Conservation (phyloP, 2,113 vertebrate genomes). For the Lates calcarifer region DNA sequence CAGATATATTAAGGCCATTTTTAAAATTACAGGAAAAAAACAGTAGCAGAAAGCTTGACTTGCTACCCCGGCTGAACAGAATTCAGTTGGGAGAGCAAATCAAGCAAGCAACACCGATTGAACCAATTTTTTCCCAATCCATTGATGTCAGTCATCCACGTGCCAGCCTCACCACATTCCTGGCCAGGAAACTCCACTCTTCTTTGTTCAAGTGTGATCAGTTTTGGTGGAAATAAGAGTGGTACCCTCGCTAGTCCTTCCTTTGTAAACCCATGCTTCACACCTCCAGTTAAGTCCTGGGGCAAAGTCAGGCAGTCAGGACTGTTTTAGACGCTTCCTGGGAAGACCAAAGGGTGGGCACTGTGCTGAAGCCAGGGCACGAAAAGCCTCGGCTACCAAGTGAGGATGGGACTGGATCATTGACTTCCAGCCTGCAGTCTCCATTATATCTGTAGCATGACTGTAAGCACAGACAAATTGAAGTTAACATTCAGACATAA, state of each 20-base stretch:
- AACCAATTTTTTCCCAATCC: slow-evolving; percentile 89
- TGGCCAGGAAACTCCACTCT: slow-evolving; percentile 75
- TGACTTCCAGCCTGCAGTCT: slow-evolving; percentile 98
- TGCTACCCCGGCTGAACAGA: slow-evolving; percentile 78
- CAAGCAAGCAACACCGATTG: slow-evolving; percentile 79
- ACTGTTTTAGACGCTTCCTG: slow-evolving; percentile 98
- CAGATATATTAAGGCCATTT: slow-evolving; percentile 96
- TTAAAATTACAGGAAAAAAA: slow-evolving; percentile 89
- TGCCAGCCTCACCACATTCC: slow-evolving; percentile 75
- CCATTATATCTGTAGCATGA: slow-evolving; percentile 97
- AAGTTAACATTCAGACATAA: slow-evolving; percentile 65
- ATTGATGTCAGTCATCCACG: slow-evolving; percentile 69
- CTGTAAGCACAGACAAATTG: slow-evolving; percentile 87
- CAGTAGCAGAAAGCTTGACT: slow-evolving; percentile 87
- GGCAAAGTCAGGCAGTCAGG: slow-evolving; percentile 88
- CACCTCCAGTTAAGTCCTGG: slow-evolving; percentile 82
- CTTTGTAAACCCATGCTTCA: slow-evolving; percentile 74
- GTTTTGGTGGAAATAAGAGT: slow-evolving; percentile 87
- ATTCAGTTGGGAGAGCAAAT: slow-evolving; percentile 69
- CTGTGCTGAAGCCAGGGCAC: slow-evolving; percentile 96
- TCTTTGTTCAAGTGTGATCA: slow-evolving; percentile 77
- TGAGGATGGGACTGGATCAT: slow-evolving; percentile 99
- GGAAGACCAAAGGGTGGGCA: slow-evolving; percentile 97
- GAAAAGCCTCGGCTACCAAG: slow-evolving; percentile 98
- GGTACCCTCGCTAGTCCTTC: slow-evolving; percentile 86